Base-by-base conservation (phyloP, 1,140 invertebrate species). In the Palaemon carinicauda region DNA sequence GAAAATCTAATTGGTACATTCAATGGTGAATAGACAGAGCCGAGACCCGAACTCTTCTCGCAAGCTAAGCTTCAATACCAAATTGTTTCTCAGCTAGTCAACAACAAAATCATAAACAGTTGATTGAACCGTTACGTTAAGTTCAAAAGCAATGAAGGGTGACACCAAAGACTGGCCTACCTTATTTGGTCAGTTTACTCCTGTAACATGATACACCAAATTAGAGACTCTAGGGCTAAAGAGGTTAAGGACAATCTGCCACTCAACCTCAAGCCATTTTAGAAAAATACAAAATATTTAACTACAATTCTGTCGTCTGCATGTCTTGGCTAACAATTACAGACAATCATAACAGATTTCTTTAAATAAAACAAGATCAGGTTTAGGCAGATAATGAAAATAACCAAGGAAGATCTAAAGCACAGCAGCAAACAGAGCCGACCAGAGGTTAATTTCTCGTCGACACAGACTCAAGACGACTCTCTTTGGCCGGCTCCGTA, bases 221-320 rank as follows among this genome's bases (percentile, higher is more conserved):
- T 52, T 41, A 51, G 54, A 56, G 74, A 51, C 56, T 53, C 71
- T 15, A 29, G 19, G 41, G 24, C 77, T 54, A 53, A 24, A 80
- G 41, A 17, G 79, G 33, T 10, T 52, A 75, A 31, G 69, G 73
- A 87, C 60, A 80, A 29, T 74, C 65, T 52, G 51, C 74, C 82
- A 33, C 60, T 81, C 60, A n/a, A 33, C 69, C 54, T 51, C 56
- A 74, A 79, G 27, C 56, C n/a, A 54, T 79, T 83, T 79, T 85
- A 85, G 82, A 85, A 85, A 85, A 85, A 85, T 85, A 85, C 74
- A 85, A 85, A 85, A 79, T 78, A 85, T 75, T 71, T 21, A 31
- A 83, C 54, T 51, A 33, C 75, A 75, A n/a, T 74, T 56, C 73
- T 79, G 82, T 24, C 74, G 69, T 69, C 24, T 27, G 71, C 69